A percentile compares a stretch with the other conserved stretches of the same genome.
Conservation (phyloP, 2,113 vertebrate genomes). For the Cephalopholis sonnerati region DNA sequence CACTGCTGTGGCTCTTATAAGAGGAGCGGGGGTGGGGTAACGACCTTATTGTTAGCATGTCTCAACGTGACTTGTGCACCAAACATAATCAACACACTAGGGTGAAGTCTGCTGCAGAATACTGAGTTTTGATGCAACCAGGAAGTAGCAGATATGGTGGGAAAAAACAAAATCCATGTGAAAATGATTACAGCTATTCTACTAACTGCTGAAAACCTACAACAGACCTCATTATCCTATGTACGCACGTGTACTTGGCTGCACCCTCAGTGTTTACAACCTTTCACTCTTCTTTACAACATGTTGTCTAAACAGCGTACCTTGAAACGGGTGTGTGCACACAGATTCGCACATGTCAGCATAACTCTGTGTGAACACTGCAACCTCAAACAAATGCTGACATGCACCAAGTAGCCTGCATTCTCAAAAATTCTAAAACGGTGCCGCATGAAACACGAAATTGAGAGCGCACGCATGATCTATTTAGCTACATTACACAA, state of each 20-base stretch:
- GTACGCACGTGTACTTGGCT: background rate
- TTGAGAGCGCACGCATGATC: background rate
- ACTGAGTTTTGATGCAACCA: background rate
- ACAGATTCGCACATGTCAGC: background rate
- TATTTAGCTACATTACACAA: background rate
- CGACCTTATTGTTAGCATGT: conserved; percentile 11
- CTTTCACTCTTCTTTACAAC: background rate
- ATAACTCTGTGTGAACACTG: background rate
- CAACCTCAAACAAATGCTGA: background rate
- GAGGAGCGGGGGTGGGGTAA: conserved; percentile 9
- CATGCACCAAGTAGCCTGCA: background rate
- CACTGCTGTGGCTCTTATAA: background rate
- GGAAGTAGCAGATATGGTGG: background rate
- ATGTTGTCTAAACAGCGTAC: background rate
- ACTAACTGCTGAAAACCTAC: background rate
- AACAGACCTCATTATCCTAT: background rate
- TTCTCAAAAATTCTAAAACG: background rate
- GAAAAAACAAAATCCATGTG: background rate
- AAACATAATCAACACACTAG: background rate
- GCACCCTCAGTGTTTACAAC: background rate
- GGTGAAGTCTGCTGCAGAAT: background rate
- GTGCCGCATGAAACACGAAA: background rate
- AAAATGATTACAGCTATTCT: background rate
- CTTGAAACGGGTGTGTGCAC: background rate
- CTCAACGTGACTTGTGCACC: background rate